Evolutionary conservation across 1,140 invertebrate genomes (phyloP).

Genomic region (Brachystomella parvula): DNA sequence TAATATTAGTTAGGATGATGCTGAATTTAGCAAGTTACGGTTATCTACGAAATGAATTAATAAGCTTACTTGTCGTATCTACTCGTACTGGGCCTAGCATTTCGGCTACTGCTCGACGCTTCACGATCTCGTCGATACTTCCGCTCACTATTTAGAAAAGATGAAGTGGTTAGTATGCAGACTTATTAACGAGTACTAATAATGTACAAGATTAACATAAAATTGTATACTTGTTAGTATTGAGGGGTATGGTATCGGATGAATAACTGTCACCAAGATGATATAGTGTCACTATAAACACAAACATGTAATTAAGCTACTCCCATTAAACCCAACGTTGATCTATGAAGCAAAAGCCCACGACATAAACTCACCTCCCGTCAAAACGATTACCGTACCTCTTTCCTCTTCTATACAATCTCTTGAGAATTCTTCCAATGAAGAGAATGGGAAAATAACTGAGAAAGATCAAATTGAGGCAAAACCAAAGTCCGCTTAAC

Average conservation of each 20-base stretch:
- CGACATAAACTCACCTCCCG: background rate
- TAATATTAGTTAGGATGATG: too few species aligned
- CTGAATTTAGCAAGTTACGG: too few species aligned
- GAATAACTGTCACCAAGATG: background rate
- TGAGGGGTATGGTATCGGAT: background rate
- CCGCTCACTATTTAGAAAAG: background rate
- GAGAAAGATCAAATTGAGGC: slow-evolving; percentile 2
- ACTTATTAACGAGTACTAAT: too few species aligned
- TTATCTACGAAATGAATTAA: too few species aligned
- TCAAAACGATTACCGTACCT: slow-evolving; percentile 4
- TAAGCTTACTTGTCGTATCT: slow-evolving; percentile 5
- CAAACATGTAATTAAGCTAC: background rate
- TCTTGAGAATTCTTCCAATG: background rate
- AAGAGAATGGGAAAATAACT: background rate
- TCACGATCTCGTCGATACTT: slow-evolving; percentile 8
- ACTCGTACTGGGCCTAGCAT: background rate
- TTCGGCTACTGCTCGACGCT: too few species aligned
- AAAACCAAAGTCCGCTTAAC: background rate
- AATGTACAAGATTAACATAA: too few species aligned
- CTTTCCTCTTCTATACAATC: background rate
- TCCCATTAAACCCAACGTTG: background rate
- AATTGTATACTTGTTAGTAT: background rate
- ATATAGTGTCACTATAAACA: background rate
- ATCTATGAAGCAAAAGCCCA: too few species aligned
- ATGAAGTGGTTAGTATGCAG: too few species aligned